A percentile compares a stretch with the other conserved stretches of the same genome.
phyloP scores from a whole-genome alignment of 2,888 invertebrate species.

The Orthosia gothica region DNA sequence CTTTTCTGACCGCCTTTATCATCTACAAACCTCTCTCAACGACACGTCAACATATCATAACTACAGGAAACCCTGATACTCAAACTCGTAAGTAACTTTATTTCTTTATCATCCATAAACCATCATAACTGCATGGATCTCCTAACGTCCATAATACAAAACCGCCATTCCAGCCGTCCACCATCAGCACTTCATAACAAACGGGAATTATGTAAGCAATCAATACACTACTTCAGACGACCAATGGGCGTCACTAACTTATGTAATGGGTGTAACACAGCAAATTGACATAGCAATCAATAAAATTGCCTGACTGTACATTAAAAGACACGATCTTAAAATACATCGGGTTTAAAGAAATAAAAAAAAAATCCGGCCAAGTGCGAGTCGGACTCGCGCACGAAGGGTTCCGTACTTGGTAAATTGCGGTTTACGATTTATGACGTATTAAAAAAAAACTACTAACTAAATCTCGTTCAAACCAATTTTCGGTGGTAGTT shows the following conservation, averaged over 20 bases:
- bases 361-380: no score
- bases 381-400: no score
- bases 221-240: slow-evolving; percentile 53
- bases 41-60: neutral
- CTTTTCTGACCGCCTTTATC: neutral
- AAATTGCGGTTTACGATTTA: no score
- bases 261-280: neutral
- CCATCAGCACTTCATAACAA: slow-evolving; percentile 35
- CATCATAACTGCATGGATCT: neutral
- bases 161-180: slow-evolving; percentile 21
- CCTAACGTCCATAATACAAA: neutral
- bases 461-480: no score
- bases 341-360: neutral
- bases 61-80: neutral
- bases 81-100: no score
- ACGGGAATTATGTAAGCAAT: slow-evolving; percentile 63
- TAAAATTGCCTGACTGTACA: neutral
- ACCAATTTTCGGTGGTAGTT: no score
- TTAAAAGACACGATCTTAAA: no score
- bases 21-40: neutral
- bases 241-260: slow-evolving; percentile 59
- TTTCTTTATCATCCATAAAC: no score
- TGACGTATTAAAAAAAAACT: no score
- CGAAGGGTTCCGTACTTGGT: no score
- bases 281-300: no score